phyloP scores from a whole-genome alignment of 2,888 invertebrate species.

The Pheosia gnoma region DNA sequence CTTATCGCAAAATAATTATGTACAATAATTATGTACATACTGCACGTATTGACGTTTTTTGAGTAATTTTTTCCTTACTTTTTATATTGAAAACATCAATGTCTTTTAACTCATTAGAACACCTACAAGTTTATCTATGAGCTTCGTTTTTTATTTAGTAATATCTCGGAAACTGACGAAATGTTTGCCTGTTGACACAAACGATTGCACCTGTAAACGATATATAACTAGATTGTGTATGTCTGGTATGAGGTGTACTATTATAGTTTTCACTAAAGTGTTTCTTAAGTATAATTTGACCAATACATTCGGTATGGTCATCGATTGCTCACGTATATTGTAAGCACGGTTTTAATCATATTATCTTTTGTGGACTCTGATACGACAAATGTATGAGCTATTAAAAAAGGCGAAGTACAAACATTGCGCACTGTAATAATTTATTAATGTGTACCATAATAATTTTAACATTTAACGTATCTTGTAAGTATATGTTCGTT shows the following conservation, averaged over 20 bases:
- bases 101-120: too few species aligned
- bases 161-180: too few species aligned
- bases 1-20: too few species aligned
- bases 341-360: slow-evolving; percentile 55
- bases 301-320: slow-evolving; percentile 32
- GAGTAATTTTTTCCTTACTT: too few species aligned
- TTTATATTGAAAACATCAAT: too few species aligned
- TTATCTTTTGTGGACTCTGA: slow-evolving; percentile 33
- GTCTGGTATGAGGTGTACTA: not conserved
- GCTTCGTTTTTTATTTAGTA: too few species aligned
- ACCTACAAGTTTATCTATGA: too few species aligned
- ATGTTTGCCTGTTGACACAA: too few species aligned
- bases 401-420: slow-evolving; percentile 63
- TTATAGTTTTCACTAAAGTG: slow-evolving; percentile 9
- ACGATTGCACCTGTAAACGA: not conserved
- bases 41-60: too few species aligned
- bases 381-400: slow-evolving; percentile 39
- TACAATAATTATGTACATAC: too few species aligned
- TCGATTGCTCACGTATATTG: slow-evolving; percentile 66
- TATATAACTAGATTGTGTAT: not conserved
- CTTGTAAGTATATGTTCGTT: slow-evolving; percentile 36
- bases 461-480: slow-evolving; percentile 31
- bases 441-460: slow-evolving; percentile 31
- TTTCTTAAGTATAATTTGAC: slow-evolving; percentile 31
- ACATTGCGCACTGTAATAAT: slow-evolving; percentile 47